Conservation (phyloP, 2,113 vertebrate species). For the Ascaphus truei region DNA sequence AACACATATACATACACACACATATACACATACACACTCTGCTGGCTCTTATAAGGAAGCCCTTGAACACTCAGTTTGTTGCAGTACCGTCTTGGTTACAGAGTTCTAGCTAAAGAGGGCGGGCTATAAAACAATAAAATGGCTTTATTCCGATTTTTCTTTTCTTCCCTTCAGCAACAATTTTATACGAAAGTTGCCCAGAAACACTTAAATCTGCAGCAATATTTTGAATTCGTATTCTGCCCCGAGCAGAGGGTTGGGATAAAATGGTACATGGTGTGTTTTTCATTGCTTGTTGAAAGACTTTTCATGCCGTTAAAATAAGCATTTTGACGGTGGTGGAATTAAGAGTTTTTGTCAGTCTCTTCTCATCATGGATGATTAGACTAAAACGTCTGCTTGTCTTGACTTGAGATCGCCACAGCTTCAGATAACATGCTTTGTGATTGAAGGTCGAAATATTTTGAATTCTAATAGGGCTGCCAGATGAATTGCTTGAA, state of each 20-base stretch:
- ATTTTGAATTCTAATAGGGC: conserved; percentile 99
- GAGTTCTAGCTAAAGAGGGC: conserved; percentile 48
- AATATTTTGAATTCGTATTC: conserved; percentile 80
- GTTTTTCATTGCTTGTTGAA: conserved; percentile 89
- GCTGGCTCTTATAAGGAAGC: too few relatives aligned
- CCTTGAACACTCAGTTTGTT: too few relatives aligned
- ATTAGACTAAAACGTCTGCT: conserved; percentile 99
- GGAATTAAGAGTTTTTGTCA: conserved; percentile 99
- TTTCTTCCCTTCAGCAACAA: conserved; percentile 54
- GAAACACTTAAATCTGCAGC: conserved; percentile 62
- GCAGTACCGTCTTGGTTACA: conserved; percentile 33
- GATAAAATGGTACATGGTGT: conserved; percentile 78
- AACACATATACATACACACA: too few relatives aligned
- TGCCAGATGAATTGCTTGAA: conserved; percentile 99
- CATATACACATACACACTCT: too few relatives aligned
- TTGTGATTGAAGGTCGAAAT: conserved; percentile 99
- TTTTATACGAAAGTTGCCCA: conserved; percentile 59
- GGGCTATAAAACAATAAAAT: conserved; percentile 52
- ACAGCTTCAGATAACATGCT: conserved; percentile 98
- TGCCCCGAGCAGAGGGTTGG: conserved; percentile 69
- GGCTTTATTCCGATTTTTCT: too few relatives aligned
- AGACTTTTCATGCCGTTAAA: conserved; percentile 96
- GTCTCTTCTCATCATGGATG: conserved; percentile 98
- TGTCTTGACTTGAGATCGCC: conserved; percentile 99
- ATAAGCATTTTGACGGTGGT: conserved; percentile 97